These are phyloP conservation scores for Julus scanicus DNA, from an alignment of 2,888 invertebrate species.

Conservation along the genomic window DNA sequence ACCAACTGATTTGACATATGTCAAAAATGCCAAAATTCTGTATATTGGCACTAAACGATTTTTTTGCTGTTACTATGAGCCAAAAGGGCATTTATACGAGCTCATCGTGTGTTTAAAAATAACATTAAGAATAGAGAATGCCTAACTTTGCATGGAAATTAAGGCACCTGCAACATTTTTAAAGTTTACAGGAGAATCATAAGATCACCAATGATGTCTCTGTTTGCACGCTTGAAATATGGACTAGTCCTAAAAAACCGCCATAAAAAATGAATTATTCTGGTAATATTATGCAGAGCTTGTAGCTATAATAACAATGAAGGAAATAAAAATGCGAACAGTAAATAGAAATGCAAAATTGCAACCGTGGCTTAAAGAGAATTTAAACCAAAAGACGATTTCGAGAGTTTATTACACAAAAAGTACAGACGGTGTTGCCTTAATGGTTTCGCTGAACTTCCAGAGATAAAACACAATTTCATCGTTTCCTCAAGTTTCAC, in stretches of 20 bases:
- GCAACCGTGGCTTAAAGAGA: neutral
- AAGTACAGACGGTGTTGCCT: constrained; percentile 2
- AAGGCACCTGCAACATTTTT: neutral
- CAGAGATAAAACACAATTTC: neutral
- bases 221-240: neutral
- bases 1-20: neutral
- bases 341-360: constrained; percentile 5
- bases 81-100: neutral
- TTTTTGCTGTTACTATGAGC: neutral
- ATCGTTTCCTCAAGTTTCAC: constrained; percentile 30
- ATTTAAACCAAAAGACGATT: neutral
- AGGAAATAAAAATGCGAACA: neutral
- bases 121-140: too few species aligned
- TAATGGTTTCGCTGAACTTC: neutral
- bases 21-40: neutral
- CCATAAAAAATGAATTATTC: neutral
- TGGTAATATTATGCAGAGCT: neutral
- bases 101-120: too few species aligned
- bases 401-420: neutral
- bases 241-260: neutral
- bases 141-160: neutral
- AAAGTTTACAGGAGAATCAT: neutral
- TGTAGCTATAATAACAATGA: neutral
- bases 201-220: neutral
- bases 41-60: neutral